Evolutionary conservation across 2,888 invertebrate species (phyloP), one percentile per base, ranked within the genome.

Genomic region (Parnassius mnemosyne): DNA sequence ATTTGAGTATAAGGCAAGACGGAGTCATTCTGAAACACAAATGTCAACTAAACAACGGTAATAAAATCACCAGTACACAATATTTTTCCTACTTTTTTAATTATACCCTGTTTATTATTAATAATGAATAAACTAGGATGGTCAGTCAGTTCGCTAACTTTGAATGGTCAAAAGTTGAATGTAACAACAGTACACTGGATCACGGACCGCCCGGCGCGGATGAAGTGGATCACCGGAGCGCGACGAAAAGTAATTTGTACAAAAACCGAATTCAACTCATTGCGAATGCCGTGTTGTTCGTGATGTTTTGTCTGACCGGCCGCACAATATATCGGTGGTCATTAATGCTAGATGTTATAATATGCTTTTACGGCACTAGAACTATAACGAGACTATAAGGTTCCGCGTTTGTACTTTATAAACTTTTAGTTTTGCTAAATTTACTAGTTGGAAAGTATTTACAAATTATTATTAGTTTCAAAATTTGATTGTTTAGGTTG

Each of bases 291-390:
- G 84, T 84, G 86, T 84, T 80, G 84, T 83, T 85, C 87, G 85
- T 87, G 85, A 87, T 89, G 89, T 89, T 90, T 90, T 90, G 87
- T 89, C 83, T 86, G 88, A 88, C 89, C 89, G 88, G 87, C 89
- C 89, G 84, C 89, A 89, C 87, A 87, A 88, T 89, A 89, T 89
- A 89, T 88, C 83, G 81, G 83, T 74, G 82, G 82, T 87, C 88
- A 88, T 88, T 89, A 89, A 87, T 86, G 84, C 81, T 85, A 84
- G 84, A 81, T 34, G 7, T 34, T 7, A 34, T 34, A 34, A 34
- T 34, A 34, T 82, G 85, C 85, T 89, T 89, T 87, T 87, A 67
- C 68, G 68, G 68, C 76, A 78, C 79, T 80, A 77, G 77, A 75
- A 78, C 77, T 80, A 41, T 82, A 83, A 78, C 82, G 78, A 80